A percentile compares a stretch with the other conserved stretches of the same genome.
Conservation (phyloP, 1,140 invertebrate species). For the Drepana arcuata region DNA sequence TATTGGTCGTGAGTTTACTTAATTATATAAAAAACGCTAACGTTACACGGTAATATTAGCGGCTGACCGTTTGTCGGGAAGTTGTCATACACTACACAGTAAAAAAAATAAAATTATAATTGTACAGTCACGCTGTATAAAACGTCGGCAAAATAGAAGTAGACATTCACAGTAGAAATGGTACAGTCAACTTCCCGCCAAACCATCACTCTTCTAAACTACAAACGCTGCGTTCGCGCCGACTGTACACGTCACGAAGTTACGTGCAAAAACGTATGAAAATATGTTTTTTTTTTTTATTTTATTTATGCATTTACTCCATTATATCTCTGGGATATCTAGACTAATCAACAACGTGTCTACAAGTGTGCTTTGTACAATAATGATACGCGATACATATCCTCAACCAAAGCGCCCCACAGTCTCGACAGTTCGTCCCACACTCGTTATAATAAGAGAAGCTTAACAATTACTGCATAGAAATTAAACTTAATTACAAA, state of each 20-base stretch:
- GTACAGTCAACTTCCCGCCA: slow-evolving; percentile 30
- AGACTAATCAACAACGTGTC: slow-evolving; percentile 65
- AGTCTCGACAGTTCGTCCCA: slow-evolving; percentile 3
- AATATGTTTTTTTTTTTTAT: slow-evolving; percentile 40
- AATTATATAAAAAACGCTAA: slow-evolving; percentile 52
- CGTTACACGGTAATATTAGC: slow-evolving; percentile 48
- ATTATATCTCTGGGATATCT: slow-evolving; percentile 55
- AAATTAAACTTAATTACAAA: slow-evolving; percentile 52
- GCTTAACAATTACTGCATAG: slow-evolving; percentile 21
- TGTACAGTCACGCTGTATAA: too few species aligned
- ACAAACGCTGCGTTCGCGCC: slow-evolving; percentile 30
- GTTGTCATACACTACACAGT: slow-evolving; percentile 13
- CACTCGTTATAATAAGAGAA: not conserved
- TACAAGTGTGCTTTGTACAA: slow-evolving; percentile 66
- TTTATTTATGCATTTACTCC: slow-evolving; percentile 59
- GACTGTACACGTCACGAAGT: slow-evolving; percentile 36
- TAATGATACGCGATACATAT: slow-evolving; percentile 19
- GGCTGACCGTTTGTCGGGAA: slow-evolving; percentile 30
- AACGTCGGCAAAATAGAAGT: too few species aligned
- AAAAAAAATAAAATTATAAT: too few species aligned
- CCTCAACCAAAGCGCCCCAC: slow-evolving; percentile 54
- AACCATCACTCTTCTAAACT: slow-evolving; percentile 35
- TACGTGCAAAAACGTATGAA: slow-evolving; percentile 71
- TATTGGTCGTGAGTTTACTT: slow-evolving; percentile 68
- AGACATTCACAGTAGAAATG: too few species aligned